Percentiles rank a stretch among this genome's conserved stretches.
Conservation (phyloP, 2,888 invertebrate genomes). For the Strigamia maritima region DNA sequence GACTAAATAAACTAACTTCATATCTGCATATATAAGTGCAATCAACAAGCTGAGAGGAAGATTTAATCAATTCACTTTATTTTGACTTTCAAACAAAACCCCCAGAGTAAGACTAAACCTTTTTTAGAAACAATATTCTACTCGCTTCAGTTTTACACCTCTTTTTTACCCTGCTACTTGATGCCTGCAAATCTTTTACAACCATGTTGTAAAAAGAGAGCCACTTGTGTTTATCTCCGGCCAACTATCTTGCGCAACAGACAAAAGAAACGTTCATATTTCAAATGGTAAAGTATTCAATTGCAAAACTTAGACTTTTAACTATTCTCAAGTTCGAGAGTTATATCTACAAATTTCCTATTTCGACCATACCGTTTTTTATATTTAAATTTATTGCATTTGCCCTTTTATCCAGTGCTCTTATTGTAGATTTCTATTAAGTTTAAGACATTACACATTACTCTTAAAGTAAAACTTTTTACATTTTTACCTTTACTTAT, state of each 20-base stretch:
- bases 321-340: constrained; percentile 27
- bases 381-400: not conserved
- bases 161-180: constrained; percentile 16
- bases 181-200: constrained; percentile 29
- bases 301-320: constrained; percentile 24
- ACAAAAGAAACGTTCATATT: constrained; percentile 11
- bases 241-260: constrained; percentile 16
- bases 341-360: constrained; percentile 3
- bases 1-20: not conserved
- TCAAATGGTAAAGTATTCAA: constrained; percentile 21
- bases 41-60: not conserved
- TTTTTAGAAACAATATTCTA: constrained; percentile 13
- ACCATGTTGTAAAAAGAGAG: constrained; percentile 27
- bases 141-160: constrained; percentile 6
- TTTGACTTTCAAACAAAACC: constrained; percentile 16
- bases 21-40: not conserved
- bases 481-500: not conserved
- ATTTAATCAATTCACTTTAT: constrained; percentile 24
- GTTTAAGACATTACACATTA: not conserved
- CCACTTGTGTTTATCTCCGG: constrained; percentile 29
- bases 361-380: not conserved
- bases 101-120: not conserved
- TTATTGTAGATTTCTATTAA: not conserved
- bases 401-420: no score
- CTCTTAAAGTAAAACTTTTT: not conserved